Base-by-base conservation (phyloP, 2,888 invertebrate species). In the Drosophila rellima region DNA sequence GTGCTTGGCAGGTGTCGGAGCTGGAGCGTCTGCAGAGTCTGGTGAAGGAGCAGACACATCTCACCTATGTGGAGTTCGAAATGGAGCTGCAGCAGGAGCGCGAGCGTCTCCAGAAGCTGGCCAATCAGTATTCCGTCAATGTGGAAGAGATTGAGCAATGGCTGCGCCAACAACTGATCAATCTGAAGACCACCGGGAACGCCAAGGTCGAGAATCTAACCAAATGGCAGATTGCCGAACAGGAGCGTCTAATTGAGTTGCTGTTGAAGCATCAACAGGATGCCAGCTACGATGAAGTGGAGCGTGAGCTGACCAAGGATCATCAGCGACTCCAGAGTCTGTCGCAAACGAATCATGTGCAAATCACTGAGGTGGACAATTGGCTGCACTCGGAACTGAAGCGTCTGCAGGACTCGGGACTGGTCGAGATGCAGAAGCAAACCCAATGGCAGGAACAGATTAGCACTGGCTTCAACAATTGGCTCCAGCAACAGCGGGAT, bases 61-160 rank as follows among this genome's bases (percentile, higher is more conserved):
- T 92, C 0, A 92, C 78, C 18, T 88, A 85, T 26, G 89, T 91
- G 2, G 90, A 92, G 55, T 89, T 90, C 15, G 89, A 92, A 60
- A 72, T 88, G 59, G 90, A 91, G 44, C 61, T 92, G 37, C 89
- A 88, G 17, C 80, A 90, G 31, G 91, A 92, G 18, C 82, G 85
- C 0, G 82, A 82, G 3, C 89, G 90, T 2, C 60, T 92, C 0
- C 86, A 89, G 33, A 77, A 85, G 13, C 67, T 92, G 35, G 90
- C 92, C 2, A 79, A 75, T 35, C 89, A 91, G 33, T 90, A 92
- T 44, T 88, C 92, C 2, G 74, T 92, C 0, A 89, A 88, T 54
- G 91, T 92, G 1, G 86, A 81, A n/a, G 89, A 92, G 44, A 82
- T 92, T 4, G 92, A 92, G 42, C 77, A 78, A 10, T 92, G 92